A percentile compares a stretch with the other conserved stretches of the same genome.
These are phyloP conservation scores for Kradibia gibbosae DNA, from an alignment of 1,140 invertebrate genomes.

Conservation along the genomic window DNA sequence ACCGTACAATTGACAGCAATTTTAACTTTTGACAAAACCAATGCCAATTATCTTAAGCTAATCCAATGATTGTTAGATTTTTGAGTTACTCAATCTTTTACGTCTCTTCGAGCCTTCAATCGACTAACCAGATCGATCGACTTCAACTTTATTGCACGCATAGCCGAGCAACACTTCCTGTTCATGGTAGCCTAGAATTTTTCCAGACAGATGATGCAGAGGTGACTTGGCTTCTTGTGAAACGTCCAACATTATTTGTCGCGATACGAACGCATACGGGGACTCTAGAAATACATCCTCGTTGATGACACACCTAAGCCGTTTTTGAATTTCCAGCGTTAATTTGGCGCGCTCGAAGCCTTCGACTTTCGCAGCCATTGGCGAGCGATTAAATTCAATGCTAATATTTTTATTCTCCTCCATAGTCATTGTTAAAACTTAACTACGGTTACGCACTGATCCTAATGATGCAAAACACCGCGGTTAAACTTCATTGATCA, in stretches of 20 bases:
- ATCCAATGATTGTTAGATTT: too few relatives aligned
- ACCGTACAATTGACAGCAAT: not conserved
- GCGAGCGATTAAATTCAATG: slow-evolving; percentile 51
- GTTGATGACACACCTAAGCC: slow-evolving; percentile 59
- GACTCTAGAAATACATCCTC: slow-evolving; percentile 78
- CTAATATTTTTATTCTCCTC: not conserved
- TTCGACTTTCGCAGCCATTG: slow-evolving; percentile 60
- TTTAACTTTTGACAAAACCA: too few relatives aligned
- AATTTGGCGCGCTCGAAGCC: slow-evolving; percentile 59
- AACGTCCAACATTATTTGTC: slow-evolving; percentile 71
- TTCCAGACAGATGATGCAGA: slow-evolving; percentile 69
- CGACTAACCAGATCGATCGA: slow-evolving; percentile 11
- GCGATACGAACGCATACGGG: slow-evolving; percentile 79
- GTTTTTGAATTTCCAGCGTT: slow-evolving; percentile 53
- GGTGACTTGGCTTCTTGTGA: slow-evolving; percentile 65
- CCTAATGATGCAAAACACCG: too few relatives aligned
- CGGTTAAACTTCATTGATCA: slow-evolving; percentile 54
- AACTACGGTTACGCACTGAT: too few relatives aligned
- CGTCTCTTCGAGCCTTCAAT: too few relatives aligned
- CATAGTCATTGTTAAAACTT: not conserved
- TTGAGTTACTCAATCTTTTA: too few relatives aligned
- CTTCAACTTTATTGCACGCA: slow-evolving; percentile 67
- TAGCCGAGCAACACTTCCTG: slow-evolving; percentile 79
- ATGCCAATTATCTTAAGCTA: too few relatives aligned
- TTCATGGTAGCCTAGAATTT: slow-evolving; percentile 66